These are phyloP conservation scores for Aphelocoma coerulescens DNA, from an alignment of 2,113 vertebrate genomes.

Conservation along the genomic window DNA sequence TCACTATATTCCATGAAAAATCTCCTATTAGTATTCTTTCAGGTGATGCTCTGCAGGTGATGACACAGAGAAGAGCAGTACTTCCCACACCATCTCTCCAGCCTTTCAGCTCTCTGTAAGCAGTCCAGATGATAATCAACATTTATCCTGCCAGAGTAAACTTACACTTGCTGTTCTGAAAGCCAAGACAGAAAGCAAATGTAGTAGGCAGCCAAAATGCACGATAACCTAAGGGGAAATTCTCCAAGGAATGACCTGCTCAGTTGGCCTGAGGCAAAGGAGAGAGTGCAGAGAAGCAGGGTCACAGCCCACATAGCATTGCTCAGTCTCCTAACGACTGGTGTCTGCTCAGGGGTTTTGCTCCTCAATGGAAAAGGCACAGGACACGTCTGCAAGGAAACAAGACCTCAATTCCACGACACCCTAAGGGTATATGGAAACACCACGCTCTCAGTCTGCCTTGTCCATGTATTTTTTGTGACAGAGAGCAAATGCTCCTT, in stretches of 20 bases:
- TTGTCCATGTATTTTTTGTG: not conserved
- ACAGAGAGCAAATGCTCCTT: not conserved
- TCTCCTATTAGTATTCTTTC: not conserved
- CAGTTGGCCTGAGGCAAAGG: not conserved
- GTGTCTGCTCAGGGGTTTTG: not conserved
- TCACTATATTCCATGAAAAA: not conserved
- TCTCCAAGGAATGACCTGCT: not conserved
- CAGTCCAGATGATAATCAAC: not conserved
- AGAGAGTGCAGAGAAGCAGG: not conserved
- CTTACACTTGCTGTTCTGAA: not conserved
- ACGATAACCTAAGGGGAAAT: rapidly evolving
- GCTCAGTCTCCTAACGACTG: not conserved
- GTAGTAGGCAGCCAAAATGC: not conserved
- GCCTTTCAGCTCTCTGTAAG: not conserved
- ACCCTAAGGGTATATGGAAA: not conserved
- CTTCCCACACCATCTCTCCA: not conserved
- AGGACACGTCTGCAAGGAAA: not conserved
- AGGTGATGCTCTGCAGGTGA: not conserved
- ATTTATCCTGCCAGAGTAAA: not conserved
- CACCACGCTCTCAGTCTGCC: not conserved
- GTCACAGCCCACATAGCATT: not conserved
- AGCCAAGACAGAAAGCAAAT: not conserved
- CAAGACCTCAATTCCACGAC: not conserved
- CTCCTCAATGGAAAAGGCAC: not conserved
- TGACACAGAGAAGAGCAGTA: not conserved